Base-by-base conservation (phyloP, 1,140 invertebrate genomes). In the Gryllus bimaculatus region DNA sequence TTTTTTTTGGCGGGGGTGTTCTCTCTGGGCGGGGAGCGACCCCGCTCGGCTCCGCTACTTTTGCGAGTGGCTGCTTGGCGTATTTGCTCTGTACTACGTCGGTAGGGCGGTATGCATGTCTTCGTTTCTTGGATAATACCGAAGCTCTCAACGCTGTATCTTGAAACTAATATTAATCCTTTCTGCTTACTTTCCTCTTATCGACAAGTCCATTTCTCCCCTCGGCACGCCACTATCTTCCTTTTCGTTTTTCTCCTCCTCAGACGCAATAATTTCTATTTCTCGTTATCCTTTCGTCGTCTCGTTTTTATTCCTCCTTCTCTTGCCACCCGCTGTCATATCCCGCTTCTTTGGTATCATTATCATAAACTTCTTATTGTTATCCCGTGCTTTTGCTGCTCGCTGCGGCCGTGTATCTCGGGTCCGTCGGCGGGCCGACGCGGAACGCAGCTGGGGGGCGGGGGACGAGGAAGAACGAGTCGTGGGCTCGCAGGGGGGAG, bases 81-180 rank as follows among this genome's bases (percentile, higher is more conserved):
- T 66, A 66, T 66, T 66, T 66, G 54, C 54, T 66, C 10, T 66
- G 54, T 66, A 66, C 10, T 66, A 13, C 54, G 54, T 18, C 54
- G 10, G 10, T 13, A 66, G 54, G n/a, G 54, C 54, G 18, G 54
- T 66, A 10, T 66, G 26, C 18, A 18, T 66, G 54, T 66, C 54
- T 66, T 66, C 54, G 54, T 66, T 66, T 66, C 54, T 13, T 66
- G 54, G 54, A 66, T 18, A 66, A 66, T 66, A 7, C 54, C 54
- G 18, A 66, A 66, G 18, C 54, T 7, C 54, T 66, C 54, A 10
- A 66, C 54, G 10, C 54, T 3, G 10, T 10, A 66, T 66, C 54
- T 66, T 66, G 10, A 66, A 66, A 66, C 54, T 66, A 66, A 66
- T 66, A 66, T 66, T 66, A 66, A 66, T 66, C 54, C 54, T 66